These are phyloP conservation scores for Pteronura brasiliensis DNA, from an alignment of 2,113 vertebrate genomes.

Conservation along the genomic window DNA sequence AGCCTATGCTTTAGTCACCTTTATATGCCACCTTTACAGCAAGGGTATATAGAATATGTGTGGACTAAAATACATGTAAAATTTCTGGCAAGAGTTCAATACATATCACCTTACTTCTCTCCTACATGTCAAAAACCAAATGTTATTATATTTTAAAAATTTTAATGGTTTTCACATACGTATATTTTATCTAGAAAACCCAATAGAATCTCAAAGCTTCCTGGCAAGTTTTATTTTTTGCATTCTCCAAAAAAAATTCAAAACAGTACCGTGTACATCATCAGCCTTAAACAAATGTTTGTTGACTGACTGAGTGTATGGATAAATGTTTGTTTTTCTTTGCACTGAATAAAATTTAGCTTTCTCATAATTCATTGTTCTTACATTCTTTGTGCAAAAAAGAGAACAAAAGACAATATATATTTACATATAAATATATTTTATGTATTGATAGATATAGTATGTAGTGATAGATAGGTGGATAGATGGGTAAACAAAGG, in stretches of 20 bases:
- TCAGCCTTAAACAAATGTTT: neutral
- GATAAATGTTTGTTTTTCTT: neutral
- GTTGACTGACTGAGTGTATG: neutral
- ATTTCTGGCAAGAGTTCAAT: neutral
- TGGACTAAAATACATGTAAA: neutral
- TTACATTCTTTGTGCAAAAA: neutral
- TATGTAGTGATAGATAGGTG: neutral
- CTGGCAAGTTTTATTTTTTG: neutral
- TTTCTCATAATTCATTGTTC: neutral
- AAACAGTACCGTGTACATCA: neutral
- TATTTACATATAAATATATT: neutral
- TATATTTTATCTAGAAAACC: neutral
- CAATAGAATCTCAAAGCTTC: neutral
- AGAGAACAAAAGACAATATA: neutral
- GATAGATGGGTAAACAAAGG: neutral
- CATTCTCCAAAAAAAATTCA: neutral
- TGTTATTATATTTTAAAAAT: neutral
- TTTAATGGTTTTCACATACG: neutral
- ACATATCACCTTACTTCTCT: neutral
- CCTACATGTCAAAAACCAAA: neutral
- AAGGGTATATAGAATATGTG: neutral
- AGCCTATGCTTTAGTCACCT: neutral
- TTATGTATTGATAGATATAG: no score
- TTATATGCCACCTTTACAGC: neutral
- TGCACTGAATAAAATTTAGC: neutral